Evolutionary conservation across 2,888 invertebrate species (phyloP), one percentile per base, ranked within the genome.

Genomic region (Plemyria rubiginata): DNA sequence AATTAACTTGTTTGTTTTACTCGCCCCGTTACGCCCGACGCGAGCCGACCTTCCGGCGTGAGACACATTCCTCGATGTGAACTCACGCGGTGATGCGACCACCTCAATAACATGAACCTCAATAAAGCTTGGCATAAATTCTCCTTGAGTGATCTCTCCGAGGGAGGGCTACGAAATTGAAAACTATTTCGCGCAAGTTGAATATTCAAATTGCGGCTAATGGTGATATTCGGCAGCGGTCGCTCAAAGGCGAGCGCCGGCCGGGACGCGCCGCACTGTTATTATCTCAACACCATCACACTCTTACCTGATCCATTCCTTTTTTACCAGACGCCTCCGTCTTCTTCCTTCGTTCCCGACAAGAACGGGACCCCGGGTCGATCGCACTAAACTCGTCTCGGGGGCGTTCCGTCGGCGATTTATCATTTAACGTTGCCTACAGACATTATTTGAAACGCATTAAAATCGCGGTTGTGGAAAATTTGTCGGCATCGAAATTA

Each of bases 1-100:
- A 91, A 92, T 92, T 92, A 91, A 89, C 90, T 92, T 92, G 90
- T 92, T 92, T 92, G 92, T 90, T 91, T 91, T 90, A 84, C 85
- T 82, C 82, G 81, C 79, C 84, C 81, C 74, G 80, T 77, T 77
- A 82, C 85, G 82, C 85, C 85, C 85, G 69, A 65, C 73, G 76
- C 78, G 79, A 79, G 80, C 64, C 79, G 74, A 78, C 81, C 84
- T 83, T 79, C 80, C 81, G 79, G 77, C 75, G 72, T 76, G 75
- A 72, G 78, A 77, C 78, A 77, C 80, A 86, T 86, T 84, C 85
- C 78, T 76, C 62, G 57, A 60, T 65, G 65, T 66, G 62, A 68
- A 68, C 62, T 66, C 54, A 59, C 56, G 51, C 29, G 50, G 61
- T 59, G 58, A 59, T 45, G 50, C 52, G 40, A 50, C 36, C 56